Conservation (phyloP, 2,888 invertebrate genomes). For the Erebia epiphron region DNA sequence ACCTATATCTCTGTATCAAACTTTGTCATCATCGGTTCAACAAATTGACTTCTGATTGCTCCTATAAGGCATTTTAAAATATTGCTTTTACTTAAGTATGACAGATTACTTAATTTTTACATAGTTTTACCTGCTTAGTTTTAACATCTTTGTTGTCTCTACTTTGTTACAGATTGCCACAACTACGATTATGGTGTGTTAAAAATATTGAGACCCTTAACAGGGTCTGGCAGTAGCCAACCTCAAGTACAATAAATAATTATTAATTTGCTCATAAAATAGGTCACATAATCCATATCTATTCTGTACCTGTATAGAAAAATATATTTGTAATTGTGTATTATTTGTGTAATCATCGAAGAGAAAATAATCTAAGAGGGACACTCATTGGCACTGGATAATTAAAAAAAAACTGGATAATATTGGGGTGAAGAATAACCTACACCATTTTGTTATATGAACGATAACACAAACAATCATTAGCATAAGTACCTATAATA, state of each 20-base stretch:
- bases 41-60: too few relatives aligned
- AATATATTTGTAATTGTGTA: slow-evolving; percentile 23
- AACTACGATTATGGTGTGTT: slow-evolving; percentile 65
- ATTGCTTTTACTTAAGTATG: too few relatives aligned
- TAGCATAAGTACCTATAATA: neutral
- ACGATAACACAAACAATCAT: neutral
- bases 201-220: slow-evolving; percentile 59
- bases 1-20: too few relatives aligned
- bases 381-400: neutral
- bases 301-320: slow-evolving; percentile 40
- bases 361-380: neutral
- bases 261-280: slow-evolving; percentile 36
- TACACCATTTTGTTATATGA: neutral
- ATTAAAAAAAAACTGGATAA: neutral
- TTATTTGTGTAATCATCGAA: slow-evolving; percentile 14
- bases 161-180: slow-evolving; percentile 62
- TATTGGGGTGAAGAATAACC: neutral
- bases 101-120: too few relatives aligned
- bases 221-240: slow-evolving; percentile 52
- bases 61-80: too few relatives aligned
- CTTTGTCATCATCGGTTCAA: too few relatives aligned
- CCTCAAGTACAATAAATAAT: slow-evolving; percentile 28
- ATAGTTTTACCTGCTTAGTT: neutral
- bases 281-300: slow-evolving; percentile 37
- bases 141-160: neutral